Percentiles rank a stretch among this genome's conserved stretches.
These are phyloP conservation scores for Micronycteris hirsuta DNA, from an alignment of 2,113 vertebrate species.

Conservation along the genomic window DNA sequence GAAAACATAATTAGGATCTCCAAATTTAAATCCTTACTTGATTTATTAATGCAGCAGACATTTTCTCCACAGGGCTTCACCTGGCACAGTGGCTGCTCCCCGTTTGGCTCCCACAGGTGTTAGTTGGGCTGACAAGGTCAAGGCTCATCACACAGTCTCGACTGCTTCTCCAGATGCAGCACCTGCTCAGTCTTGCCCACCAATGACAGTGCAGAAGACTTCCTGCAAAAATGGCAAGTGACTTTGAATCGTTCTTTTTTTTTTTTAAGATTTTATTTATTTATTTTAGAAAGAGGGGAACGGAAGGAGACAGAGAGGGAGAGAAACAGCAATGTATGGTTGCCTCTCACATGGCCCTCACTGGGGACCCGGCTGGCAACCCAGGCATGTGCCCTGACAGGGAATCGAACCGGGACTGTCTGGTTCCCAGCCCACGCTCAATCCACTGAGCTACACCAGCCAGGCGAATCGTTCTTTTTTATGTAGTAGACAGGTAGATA, in stretches of 20 bases:
- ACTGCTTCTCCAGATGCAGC: slow-evolving; percentile 63
- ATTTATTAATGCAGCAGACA: not conserved
- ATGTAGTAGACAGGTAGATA: not conserved
- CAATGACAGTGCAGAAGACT: slow-evolving; percentile 79
- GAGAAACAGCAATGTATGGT: no score
- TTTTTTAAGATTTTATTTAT: no score
- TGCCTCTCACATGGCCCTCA: no score
- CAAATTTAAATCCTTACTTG: not conserved
- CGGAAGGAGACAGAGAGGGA: no score
- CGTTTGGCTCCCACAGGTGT: slow-evolving; percentile 90
- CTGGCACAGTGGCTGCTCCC: slow-evolving; percentile 83
- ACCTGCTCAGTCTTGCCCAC: slow-evolving; percentile 57
- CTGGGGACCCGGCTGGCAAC: no score
- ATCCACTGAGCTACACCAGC: no score
- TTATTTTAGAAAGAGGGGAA: no score
- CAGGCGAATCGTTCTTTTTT: not conserved
- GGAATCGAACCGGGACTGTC: no score
- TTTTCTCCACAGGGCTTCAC: slow-evolving; percentile 81
- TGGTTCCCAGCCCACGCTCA: no score
- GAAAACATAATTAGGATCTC: not conserved
- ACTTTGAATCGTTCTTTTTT: not conserved
- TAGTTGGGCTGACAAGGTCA: slow-evolving; percentile 97
- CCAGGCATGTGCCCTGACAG: no score
- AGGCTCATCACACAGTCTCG: slow-evolving; percentile 86
- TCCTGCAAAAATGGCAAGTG: slow-evolving; percentile 81